A percentile compares a stretch with the other conserved stretches of the same genome.
phyloP scores from a whole-genome alignment of 1,140 invertebrate genomes.

The Macrocentrus cingulum region DNA sequence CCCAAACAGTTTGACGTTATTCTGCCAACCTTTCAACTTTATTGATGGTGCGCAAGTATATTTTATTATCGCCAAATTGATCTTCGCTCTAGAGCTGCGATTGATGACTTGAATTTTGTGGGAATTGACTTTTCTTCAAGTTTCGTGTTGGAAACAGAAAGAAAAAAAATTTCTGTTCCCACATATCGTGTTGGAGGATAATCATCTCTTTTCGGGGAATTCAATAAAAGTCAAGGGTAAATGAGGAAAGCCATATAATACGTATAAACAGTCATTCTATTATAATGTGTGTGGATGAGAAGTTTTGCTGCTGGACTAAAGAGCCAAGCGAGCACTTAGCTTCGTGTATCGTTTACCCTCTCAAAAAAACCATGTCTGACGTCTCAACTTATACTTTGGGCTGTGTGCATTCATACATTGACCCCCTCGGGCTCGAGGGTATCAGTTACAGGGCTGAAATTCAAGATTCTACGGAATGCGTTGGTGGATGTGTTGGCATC shows the following conservation, averaged over 20 bases:
- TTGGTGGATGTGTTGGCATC: constrained; percentile 13
- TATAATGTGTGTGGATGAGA: not conserved
- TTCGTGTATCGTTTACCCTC: constrained; percentile 51
- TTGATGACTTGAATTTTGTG: too few species aligned
- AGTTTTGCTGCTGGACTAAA: not conserved
- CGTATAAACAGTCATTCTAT: too few species aligned
- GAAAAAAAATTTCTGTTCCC: constrained; percentile 1
- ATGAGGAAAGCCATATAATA: not conserved
- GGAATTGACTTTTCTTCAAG: too few species aligned
- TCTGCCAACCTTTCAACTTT: too few species aligned
- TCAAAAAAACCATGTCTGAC: constrained; percentile 39
- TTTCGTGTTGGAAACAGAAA: too few species aligned
- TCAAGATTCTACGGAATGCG: constrained; percentile 38
- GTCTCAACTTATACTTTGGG: constrained; percentile 32
- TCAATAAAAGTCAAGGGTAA: not conserved
- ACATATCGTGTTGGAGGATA: too few species aligned
- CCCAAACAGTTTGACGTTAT: not conserved
- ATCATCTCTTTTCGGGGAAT: not conserved
- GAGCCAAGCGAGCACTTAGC: constrained; percentile 40
- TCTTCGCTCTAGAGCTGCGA: too few species aligned
- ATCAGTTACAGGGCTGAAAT: constrained; percentile 45
- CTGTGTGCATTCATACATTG: not conserved
- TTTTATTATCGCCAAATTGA: too few species aligned
- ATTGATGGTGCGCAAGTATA: too few species aligned
- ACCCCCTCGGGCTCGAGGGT: constrained; percentile 18